These are phyloP conservation scores for Oithona nana DNA, from an alignment of 2,888 invertebrate species.

Conservation along the genomic window DNA sequence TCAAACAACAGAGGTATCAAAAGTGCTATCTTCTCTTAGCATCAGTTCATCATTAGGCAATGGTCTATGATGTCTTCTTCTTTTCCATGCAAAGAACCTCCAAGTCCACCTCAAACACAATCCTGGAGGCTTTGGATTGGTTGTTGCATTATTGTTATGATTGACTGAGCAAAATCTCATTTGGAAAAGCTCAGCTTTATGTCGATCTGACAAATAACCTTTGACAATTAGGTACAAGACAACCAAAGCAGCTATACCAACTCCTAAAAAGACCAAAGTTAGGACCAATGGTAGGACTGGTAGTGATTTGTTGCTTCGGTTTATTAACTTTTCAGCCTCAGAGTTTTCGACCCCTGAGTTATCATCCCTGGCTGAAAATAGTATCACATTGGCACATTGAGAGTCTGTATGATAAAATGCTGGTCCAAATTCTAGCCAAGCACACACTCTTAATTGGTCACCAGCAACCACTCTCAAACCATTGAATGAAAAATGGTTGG, in stretches of 20 bases:
- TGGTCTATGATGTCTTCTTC: not conserved
- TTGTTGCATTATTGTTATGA: not conserved
- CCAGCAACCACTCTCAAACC: not conserved
- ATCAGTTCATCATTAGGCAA: not conserved
- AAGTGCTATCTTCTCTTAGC: not conserved
- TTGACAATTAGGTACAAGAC: slow-evolving; percentile 1
- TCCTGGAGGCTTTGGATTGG: not conserved
- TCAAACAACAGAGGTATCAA: not conserved
- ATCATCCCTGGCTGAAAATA: no score
- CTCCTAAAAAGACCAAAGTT: not conserved
- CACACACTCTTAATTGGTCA: not conserved
- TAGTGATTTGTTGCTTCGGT: not conserved
- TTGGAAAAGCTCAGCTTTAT: not conserved
- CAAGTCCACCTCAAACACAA: not conserved
- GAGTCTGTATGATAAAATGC: not conserved
- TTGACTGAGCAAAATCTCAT: not conserved
- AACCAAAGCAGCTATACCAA: not conserved
- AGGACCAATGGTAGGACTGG: not conserved
- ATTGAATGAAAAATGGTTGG: not conserved
- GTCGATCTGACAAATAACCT: slow-evolving; percentile 2
- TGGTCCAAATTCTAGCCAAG: not conserved
- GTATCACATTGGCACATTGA: not conserved
- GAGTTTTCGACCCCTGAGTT: no score
- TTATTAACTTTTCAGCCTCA: not conserved
- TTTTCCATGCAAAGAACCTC: not conserved